Evolutionary conservation across 1,140 invertebrate species (phyloP).

Genomic region (Linepithema humile): DNA sequence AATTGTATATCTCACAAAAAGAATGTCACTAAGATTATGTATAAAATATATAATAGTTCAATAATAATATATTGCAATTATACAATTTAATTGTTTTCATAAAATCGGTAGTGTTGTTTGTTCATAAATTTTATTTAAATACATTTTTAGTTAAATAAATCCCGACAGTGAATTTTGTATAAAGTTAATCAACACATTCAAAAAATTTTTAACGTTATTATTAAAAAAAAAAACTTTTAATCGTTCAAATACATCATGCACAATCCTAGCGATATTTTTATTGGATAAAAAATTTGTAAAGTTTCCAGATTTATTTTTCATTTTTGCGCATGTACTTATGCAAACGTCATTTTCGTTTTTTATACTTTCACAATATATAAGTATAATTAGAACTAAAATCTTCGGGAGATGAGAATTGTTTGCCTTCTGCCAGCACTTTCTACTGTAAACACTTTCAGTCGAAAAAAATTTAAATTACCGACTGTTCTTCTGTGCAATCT

Average conservation of each 20-base stretch:
- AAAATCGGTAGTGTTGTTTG: not conserved
- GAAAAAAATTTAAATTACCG: slow-evolving; percentile 49
- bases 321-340: not conserved
- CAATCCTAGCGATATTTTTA: slow-evolving; percentile 7
- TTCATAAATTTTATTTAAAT: slow-evolving; percentile 5
- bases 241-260: not conserved
- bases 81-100: not conserved
- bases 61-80: too few relatives aligned
- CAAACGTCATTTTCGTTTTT: not conserved
- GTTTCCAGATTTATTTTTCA: slow-evolving; percentile 12
- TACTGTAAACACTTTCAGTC: slow-evolving; percentile 44
- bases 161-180: slow-evolving; percentile 14
- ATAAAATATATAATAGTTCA: too few relatives aligned
- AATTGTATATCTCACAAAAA: too few relatives aligned
- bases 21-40: too few relatives aligned
- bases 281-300: slow-evolving; percentile 36
- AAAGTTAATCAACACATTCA: slow-evolving; percentile 15
- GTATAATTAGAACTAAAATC: not conserved
- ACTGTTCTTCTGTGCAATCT: slow-evolving; percentile 48
- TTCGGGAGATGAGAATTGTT: not conserved
- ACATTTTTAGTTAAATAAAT: slow-evolving; percentile 34
- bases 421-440: not conserved
- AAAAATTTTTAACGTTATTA: slow-evolving; percentile 30
- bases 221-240: slow-evolving; percentile 32
- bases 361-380: not conserved